Percentiles rank a stretch among this genome's conserved stretches.
Evolutionary conservation across 2,888 invertebrate species (phyloP).

Genomic region (Drosophila cracens): DNA sequence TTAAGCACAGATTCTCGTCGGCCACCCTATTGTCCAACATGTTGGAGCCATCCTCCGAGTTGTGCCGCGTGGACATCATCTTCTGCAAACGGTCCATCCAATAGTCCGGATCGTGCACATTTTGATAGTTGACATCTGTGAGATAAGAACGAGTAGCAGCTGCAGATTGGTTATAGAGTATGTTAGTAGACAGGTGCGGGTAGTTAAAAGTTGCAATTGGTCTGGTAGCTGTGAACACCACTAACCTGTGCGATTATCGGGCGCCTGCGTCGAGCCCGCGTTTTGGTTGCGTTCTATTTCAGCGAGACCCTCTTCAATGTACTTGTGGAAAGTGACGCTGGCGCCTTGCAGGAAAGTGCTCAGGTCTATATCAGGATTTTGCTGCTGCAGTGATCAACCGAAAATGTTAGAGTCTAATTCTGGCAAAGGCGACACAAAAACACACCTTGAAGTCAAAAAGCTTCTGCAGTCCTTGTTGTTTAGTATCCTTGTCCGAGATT

Average conservation of each 20-base stretch:
- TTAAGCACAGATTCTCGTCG: constrained; percentile 85
- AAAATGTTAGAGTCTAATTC: neutral
- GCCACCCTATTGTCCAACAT: constrained; percentile 84
- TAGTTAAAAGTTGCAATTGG: constrained; percentile 42
- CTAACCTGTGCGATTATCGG: constrained; percentile 73
- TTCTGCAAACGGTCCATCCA: constrained; percentile 84
- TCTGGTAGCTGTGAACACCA: constrained; percentile 8
- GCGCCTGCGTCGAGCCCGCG: constrained; percentile 41
- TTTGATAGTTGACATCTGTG: constrained; percentile 75
- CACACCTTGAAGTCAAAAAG: constrained; percentile 85
- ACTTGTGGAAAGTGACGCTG: constrained; percentile 84
- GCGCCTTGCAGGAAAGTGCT: constrained; percentile 84
- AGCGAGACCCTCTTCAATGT: constrained; percentile 84
- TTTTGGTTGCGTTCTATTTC: constrained; percentile 83
- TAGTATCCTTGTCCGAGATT: constrained; percentile 95
- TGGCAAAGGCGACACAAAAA: neutral
- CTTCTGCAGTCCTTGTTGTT: constrained; percentile 90
- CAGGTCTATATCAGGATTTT: constrained; percentile 85
- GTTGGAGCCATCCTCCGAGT: constrained; percentile 71
- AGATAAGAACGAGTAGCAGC: constrained; percentile 79
- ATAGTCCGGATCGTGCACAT: constrained; percentile 82
- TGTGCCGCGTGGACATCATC: constrained; percentile 75
- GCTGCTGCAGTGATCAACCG: constrained; percentile 62
- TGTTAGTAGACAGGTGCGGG: constrained; percentile 54
- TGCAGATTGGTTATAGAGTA: constrained; percentile 50